A percentile compares a stretch with the other conserved stretches of the same genome.
Conservation (phyloP, 2,113 vertebrate species). For the Semicossyphus pulcher region DNA sequence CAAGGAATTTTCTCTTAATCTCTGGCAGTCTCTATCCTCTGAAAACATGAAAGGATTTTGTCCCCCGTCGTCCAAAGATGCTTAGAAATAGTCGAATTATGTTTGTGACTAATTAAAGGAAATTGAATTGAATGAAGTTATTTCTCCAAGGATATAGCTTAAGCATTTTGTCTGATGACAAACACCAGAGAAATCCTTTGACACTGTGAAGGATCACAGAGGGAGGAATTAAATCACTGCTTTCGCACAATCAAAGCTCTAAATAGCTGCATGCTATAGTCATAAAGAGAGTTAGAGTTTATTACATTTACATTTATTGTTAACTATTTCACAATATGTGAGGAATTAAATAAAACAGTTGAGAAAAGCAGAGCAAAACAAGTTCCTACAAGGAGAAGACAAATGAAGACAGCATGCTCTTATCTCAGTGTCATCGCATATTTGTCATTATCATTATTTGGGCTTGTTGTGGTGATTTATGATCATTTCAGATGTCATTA, state of each 20-base stretch:
- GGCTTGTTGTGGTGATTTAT: no score
- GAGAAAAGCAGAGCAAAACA: background rate
- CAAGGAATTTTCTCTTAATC: constrained; percentile 57
- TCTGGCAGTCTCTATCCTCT: constrained; percentile 52
- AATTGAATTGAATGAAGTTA: constrained; percentile 73
- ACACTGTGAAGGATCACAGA: constrained; percentile 59
- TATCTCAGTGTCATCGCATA: background rate
- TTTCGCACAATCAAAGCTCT: constrained; percentile 56
- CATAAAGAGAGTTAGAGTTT: constrained; percentile 45
- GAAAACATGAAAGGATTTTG: constrained; percentile 63
- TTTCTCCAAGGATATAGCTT: constrained; percentile 71
- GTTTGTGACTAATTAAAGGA: constrained; percentile 79
- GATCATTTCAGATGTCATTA: background rate
- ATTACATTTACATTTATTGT: constrained; percentile 53
- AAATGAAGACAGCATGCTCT: no score
- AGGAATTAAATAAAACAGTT: background rate
- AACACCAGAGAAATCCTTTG: constrained; percentile 64
- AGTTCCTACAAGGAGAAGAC: background rate
- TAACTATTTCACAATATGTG: background rate
- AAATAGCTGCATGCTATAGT: constrained; percentile 50
- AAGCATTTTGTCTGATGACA: constrained; percentile 73
- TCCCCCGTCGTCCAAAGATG: constrained; percentile 46
- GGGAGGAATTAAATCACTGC: constrained; percentile 53
- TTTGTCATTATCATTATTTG: background rate
- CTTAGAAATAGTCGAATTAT: constrained; percentile 74